Base-by-base conservation (phyloP, 2,888 invertebrate species). In the Sesia bembeciformis region DNA sequence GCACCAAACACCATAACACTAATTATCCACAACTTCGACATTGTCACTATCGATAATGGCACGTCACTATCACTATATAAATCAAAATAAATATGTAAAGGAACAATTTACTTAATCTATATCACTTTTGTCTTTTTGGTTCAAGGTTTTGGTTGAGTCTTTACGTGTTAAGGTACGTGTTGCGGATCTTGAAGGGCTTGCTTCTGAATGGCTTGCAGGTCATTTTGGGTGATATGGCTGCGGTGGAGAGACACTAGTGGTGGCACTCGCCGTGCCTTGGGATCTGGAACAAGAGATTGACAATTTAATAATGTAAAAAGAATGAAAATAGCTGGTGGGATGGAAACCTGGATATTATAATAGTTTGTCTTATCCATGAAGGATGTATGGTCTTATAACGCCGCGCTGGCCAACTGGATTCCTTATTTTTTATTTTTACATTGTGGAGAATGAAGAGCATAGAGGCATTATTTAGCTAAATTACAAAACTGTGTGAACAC, bases 131-230 rank as follows among this genome's bases (percentile, higher is more conserved):
- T 70, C 39, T 50, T 50, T 63, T 66, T 65, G 64, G 64, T 67
- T 65, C 64, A 66, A 58, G 57, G 60, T 58, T 56, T 55, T 50
- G 50, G 62, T 58, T 52, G 43, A 39, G 40, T 58, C 49, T 49
- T 39, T 80, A 89, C 74, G 89, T 88, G 72, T 88, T 87, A 1
- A 88, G 70, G 64, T 72, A 89, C 3, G 84, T 84, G 68, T 70
- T 76, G 38, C 83, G 67, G 54, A 74, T 75, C 72, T 84, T 88
- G 61, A 70, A 80, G 1, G 79, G 73, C 67, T 81, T 86, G 67
- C 72, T 82, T 56, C 86, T 73, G 62, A 79, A 74, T n/a, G 72
- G 81, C 63, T 66, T 73, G 63, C 62, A 64, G 66, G 62, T 75
- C 89, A 88, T 89, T 62, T 81, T 88, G 79, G 67, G 64, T 55